Evolutionary conservation across 2,888 invertebrate species (phyloP).

Genomic region (Aphidius colemani): DNA sequence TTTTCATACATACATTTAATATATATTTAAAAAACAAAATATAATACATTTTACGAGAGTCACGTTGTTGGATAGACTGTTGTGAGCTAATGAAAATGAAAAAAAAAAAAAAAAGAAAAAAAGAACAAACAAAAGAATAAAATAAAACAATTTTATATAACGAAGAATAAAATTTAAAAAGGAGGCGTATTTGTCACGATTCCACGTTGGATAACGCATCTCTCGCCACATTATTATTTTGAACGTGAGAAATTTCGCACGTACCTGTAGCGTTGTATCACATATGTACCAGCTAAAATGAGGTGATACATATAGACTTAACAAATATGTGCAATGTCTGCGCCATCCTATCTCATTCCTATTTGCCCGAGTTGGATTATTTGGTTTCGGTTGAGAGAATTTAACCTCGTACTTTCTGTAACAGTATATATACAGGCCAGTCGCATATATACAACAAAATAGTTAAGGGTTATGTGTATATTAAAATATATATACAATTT

Average conservation of each 20-base stretch:
- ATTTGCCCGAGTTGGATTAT: constrained; percentile 15
- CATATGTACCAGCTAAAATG: constrained; percentile 1
- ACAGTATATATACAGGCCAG: neutral
- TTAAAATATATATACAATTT: neutral
- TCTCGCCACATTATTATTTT: constrained; percentile 22
- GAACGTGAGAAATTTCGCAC: constrained; percentile 31
- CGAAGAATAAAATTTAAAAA: constrained; percentile 4
- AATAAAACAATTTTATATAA: neutral
- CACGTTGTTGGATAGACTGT: neutral
- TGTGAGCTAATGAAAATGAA: constrained; percentile 11
- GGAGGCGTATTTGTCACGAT: constrained; percentile 28
- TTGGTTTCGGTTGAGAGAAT: constrained; percentile 25
- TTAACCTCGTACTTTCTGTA: constrained; percentile 14
- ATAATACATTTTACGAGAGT: neutral
- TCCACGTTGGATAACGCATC: constrained; percentile 24
- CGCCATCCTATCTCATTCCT: constrained; percentile 1
- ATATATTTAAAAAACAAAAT: neutral
- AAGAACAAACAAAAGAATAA: constrained; percentile 2
- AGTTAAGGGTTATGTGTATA: neutral
- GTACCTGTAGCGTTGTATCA: constrained; percentile 6
- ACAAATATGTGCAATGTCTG: neutral
- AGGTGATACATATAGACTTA: neutral
- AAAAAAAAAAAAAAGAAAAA: constrained; percentile 9
- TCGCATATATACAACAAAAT: neutral
- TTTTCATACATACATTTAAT: neutral